Percentiles rank a stretch among this genome's conserved stretches.
Conservation (phyloP, 2,888 invertebrate genomes). For the Epinotia ramella region DNA sequence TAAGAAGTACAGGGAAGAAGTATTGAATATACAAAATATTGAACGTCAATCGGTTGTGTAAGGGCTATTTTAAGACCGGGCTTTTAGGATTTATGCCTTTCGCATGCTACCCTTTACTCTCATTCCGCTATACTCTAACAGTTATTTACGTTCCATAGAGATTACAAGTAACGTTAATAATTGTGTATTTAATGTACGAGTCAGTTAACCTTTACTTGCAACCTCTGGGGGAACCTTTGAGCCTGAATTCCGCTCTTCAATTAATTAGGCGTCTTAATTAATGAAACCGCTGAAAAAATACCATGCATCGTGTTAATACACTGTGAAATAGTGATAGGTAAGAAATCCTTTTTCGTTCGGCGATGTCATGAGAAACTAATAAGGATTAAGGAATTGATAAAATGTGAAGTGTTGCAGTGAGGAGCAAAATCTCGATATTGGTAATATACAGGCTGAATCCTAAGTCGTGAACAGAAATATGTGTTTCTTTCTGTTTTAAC, state of each 20-base stretch:
- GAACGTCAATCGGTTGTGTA: constrained; percentile 1
- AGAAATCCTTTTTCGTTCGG: too few relatives aligned
- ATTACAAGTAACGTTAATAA: constrained; percentile 7
- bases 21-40: constrained; percentile 15
- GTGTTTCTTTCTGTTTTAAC: too few relatives aligned
- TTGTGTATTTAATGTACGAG: background rate
- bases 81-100: constrained; percentile 25
- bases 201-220: background rate
- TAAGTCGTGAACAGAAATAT: too few relatives aligned
- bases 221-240: background rate
- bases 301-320: background rate
- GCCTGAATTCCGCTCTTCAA: background rate
- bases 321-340: background rate
- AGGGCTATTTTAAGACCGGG: background rate
- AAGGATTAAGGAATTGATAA: too few relatives aligned
- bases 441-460: too few relatives aligned
- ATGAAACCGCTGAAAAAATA: constrained; percentile 5
- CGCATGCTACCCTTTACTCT: background rate
- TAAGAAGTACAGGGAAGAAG: constrained; percentile 29
- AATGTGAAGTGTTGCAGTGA: too few relatives aligned
- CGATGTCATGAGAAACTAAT: too few relatives aligned
- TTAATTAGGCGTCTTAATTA: constrained; percentile 13
- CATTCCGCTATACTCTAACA: background rate
- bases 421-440: too few relatives aligned
- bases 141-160: constrained; percentile 5